Conservation (phyloP, 2,797 vertebrate species). For the Takifugu rubripes region DNA sequence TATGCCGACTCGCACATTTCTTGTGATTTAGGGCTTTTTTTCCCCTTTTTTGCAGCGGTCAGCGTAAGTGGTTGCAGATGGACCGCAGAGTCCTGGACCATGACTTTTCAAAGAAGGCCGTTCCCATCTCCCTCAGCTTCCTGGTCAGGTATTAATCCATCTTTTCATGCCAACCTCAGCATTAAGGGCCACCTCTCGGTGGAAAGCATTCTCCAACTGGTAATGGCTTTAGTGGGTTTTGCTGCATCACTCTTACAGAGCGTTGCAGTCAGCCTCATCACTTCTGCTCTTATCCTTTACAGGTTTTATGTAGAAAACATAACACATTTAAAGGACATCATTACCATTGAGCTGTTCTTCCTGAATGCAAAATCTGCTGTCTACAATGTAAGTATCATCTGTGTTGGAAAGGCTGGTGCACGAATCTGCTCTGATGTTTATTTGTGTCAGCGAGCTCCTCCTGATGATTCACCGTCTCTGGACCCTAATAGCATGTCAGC, state of each 20-base stretch:
- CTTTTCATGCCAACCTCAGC: slow-evolving; percentile 40
- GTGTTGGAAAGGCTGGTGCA: slow-evolving; percentile 21
- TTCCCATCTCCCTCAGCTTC: slow-evolving; percentile 84
- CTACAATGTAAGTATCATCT: slow-evolving; percentile 82
- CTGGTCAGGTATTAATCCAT: slow-evolving; percentile 83
- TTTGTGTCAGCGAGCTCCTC: slow-evolving; percentile 12
- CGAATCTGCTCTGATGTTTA: slow-evolving; percentile 4
- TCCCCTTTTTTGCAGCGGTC: slow-evolving; percentile 77
- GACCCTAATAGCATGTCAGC: slow-evolving; percentile 38
- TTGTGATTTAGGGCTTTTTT: slow-evolving; percentile 4
- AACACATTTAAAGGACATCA: slow-evolving; percentile 93
- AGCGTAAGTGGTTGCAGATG: slow-evolving; percentile 94
- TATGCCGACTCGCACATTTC: slow-evolving; percentile 2
- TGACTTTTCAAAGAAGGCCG: slow-evolving; percentile 92
- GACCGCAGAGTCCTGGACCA: slow-evolving; percentile 96
- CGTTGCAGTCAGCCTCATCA: background rate
- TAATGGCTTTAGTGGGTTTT: too few relatives aligned
- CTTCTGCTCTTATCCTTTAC: slow-evolving; percentile 9
- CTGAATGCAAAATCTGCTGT: slow-evolving; percentile 94
- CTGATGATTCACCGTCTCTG: slow-evolving; percentile 61
- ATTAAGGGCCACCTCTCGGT: slow-evolving; percentile 39
- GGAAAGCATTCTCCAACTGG: slow-evolving; percentile 1
- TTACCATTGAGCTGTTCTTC: slow-evolving; percentile 95
- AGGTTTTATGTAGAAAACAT: slow-evolving; percentile 94
- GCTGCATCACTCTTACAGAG: too few relatives aligned